These are phyloP conservation scores for Eucidaris tribuloides DNA, from an alignment of 35 echinoderm and acorn worm species.

Conservation along the genomic window DNA sequence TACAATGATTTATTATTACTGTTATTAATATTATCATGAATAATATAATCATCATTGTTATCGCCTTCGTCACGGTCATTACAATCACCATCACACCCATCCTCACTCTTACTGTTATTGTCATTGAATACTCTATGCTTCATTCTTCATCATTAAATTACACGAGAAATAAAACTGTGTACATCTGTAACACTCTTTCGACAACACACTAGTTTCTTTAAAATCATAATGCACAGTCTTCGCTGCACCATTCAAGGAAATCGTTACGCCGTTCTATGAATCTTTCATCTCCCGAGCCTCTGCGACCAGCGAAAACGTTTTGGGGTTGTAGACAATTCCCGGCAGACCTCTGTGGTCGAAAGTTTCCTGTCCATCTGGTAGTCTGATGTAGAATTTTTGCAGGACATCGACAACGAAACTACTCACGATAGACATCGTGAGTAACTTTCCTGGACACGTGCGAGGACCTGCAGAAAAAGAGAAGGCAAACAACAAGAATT, in stretches of 20 bases:
- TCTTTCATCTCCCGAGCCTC: background rate
- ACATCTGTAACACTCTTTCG: background rate
- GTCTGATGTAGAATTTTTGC: background rate
- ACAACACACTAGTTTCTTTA: no score
- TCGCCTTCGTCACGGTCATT: no score
- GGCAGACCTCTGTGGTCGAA: background rate
- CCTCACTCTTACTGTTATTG: no score
- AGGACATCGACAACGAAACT: background rate
- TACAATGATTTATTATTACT: no score
- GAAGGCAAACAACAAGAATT: background rate
- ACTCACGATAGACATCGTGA: background rate
- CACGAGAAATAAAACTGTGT: background rate
- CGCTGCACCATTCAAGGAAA: background rate
- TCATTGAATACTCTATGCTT: background rate
- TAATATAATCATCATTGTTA: no score
- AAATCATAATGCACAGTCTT: background rate
- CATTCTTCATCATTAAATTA: background rate
- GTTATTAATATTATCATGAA: no score
- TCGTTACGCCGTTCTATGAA: no score
- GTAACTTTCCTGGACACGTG: background rate
- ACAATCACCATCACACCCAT: no score
- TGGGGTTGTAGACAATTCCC: conserved; percentile 8
- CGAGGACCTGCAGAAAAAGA: conserved; percentile 8
- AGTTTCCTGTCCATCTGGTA: background rate
- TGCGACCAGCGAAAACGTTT: background rate